Percentiles rank a stretch among this genome's conserved stretches.
phyloP scores from a whole-genome alignment of 2,888 invertebrate genomes.

The Falcaria lacertinaria region DNA sequence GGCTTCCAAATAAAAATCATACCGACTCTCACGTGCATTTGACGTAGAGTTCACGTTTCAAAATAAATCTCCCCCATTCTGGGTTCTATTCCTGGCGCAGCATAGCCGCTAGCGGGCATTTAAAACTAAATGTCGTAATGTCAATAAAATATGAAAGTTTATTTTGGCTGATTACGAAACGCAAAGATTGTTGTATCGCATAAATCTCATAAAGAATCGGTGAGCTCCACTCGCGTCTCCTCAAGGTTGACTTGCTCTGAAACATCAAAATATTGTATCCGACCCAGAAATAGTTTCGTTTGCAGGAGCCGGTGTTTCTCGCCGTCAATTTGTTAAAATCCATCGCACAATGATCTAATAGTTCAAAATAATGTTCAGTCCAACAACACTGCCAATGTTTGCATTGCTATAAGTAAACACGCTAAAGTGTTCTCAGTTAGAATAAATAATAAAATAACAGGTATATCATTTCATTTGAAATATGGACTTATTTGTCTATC shows the following conservation, averaged over 20 bases:
- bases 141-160: slow-evolving; percentile 75
- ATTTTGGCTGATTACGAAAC: slow-evolving; percentile 75
- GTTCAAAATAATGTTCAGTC: slow-evolving; percentile 28
- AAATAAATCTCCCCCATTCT: slow-evolving; percentile 65
- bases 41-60: slow-evolving; percentile 47
- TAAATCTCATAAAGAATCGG: slow-evolving; percentile 66
- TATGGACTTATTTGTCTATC: too few species aligned
- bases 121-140: slow-evolving; percentile 70
- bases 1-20: slow-evolving; percentile 27
- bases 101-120: slow-evolving; percentile 46
- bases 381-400: slow-evolving; percentile 30
- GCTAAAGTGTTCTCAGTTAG: slow-evolving; percentile 30
- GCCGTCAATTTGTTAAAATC: slow-evolving; percentile 39
- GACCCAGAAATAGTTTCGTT: slow-evolving; percentile 54
- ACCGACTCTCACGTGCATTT: slow-evolving; percentile 34
- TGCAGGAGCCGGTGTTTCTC: slow-evolving; percentile 34
- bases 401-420: slow-evolving; percentile 30
- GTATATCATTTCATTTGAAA: too few species aligned
- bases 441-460: slow-evolving; percentile 11
- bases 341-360: slow-evolving; percentile 27
- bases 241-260: slow-evolving; percentile 56
- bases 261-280: slow-evolving; percentile 60
- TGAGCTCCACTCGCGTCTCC: slow-evolving; percentile 45
- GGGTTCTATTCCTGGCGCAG: slow-evolving; percentile 57
- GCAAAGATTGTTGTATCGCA: slow-evolving; percentile 47